Conservation (phyloP, 2,797 vertebrate species). For the Alca torda region DNA sequence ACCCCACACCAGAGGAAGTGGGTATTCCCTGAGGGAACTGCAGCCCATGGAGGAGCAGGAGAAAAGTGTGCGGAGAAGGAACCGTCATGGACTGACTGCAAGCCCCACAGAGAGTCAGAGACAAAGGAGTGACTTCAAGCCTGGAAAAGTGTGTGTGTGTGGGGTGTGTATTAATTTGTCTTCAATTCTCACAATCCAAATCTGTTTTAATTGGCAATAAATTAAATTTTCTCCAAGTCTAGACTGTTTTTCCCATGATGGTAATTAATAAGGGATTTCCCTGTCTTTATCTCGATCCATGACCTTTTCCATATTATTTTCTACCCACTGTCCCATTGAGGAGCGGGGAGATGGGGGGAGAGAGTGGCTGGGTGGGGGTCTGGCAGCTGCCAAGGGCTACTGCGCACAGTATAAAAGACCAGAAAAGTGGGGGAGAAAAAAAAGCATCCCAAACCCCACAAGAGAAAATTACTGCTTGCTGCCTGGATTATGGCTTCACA, state of each 20-base stretch:
- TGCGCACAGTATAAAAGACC: background rate
- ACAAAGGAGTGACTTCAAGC: background rate
- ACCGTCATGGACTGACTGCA: too few relatives aligned
- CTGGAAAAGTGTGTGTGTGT: background rate
- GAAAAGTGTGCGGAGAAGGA: background rate
- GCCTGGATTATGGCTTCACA: background rate
- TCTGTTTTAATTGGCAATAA: background rate
- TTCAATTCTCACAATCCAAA: background rate
- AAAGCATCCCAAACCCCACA: background rate
- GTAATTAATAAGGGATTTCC: background rate
- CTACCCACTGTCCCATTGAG: background rate
- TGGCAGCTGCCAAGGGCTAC: background rate
- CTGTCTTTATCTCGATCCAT: background rate
- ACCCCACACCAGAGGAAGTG: background rate
- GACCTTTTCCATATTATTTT: background rate
- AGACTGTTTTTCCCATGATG: background rate
- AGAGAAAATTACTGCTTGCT: background rate
- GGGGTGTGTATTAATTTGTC: background rate
- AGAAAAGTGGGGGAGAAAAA: background rate
- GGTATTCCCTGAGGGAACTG: background rate
- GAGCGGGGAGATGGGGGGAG: background rate
- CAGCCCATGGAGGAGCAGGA: too few relatives aligned
- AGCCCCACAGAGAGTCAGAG: accelerated
- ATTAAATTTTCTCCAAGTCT: background rate
- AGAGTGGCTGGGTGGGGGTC: too few relatives aligned